Evolutionary conservation across 1,140 invertebrate species (phyloP).

Genomic region (Akabosia matsudoensis): DNA sequence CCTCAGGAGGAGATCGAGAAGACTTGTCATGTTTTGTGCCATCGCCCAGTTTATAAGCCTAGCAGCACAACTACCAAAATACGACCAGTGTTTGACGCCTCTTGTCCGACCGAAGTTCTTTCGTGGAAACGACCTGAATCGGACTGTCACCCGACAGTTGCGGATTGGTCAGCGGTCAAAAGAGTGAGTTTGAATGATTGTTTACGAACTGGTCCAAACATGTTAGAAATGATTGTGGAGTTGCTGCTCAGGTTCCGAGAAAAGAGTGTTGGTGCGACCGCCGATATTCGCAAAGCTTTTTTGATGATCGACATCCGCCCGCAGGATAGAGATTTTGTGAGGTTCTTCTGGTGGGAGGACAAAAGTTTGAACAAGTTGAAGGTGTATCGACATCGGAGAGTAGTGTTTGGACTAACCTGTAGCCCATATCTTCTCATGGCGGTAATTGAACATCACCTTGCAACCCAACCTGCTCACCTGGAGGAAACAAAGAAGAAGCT

Average conservation of each 20-base stretch:
- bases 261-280: background rate
- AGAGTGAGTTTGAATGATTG: background rate
- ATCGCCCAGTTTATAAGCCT: background rate
- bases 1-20: slow-evolving; percentile 36
- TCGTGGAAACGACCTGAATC: too few relatives aligned
- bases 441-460: slow-evolving; percentile 11
- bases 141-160: too few relatives aligned
- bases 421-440: slow-evolving; percentile 28
- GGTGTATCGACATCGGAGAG: background rate
- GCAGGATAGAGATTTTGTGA: background rate
- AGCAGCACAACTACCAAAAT: slow-evolving; percentile 52
- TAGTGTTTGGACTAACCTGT: slow-evolving; percentile 20
- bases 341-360: slow-evolving; percentile 40
- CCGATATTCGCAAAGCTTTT: slow-evolving; percentile 19
- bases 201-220: slow-evolving; percentile 45
- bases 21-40: slow-evolving; percentile 47
- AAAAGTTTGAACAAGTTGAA: background rate
- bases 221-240: slow-evolving; percentile 27
- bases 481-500: background rate
- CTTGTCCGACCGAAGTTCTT: too few relatives aligned
- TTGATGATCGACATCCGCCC: background rate
- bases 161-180: too few relatives aligned
- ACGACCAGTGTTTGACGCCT: slow-evolving; percentile 30
- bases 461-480: background rate
- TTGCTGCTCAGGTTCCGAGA: slow-evolving; percentile 10